Evolutionary conservation across 1,140 invertebrate genomes (phyloP), one percentile per base, ranked within the genome.

Genomic region (Drosophila littoralis): DNA sequence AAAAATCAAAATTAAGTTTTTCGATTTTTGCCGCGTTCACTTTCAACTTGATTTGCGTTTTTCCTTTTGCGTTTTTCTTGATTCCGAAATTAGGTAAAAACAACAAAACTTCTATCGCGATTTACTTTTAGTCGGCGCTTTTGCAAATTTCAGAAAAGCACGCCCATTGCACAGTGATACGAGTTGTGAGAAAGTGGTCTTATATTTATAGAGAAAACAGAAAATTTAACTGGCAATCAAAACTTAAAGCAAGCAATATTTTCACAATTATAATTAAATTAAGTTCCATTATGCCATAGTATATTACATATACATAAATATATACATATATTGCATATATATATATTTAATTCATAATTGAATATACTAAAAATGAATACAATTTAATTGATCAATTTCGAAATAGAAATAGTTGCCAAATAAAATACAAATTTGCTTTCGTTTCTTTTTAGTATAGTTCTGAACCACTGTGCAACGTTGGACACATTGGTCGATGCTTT

Each of bases 81-180:
- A 36, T 64, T 33, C 33, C 50, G 9, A 48, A 55, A 52, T 54
- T 38, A n/a, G 54, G 13, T 9, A 32, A 60, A 60, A 42, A 52
- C 15, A 52, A 28, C 22, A 28, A 28, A 63, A 45, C 54, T 38
- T 59, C 32, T 52, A 32, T 50, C 6, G 50, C 22, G 36, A 42
- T 57, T 42, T 57, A 17, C 17, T 32, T 58, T 42, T 51, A n/a
- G 12, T 51, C 48, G 8, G 7, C 12, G 54, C 40, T 40, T 55
- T 55, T 38, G 54, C n/a, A 58, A 58, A 58, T 43, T 58, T 10
- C 13, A 43, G 55, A n/a, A 22, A 45, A 33, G 28, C 59, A 40
- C 61, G 66, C 78, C 57, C 65, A 74, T 43, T 28, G 68, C 68
- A 78, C 75, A 79, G 76, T 78, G 75, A 61, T 35, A 7, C 9